These are phyloP conservation scores for Acipenser transmontanus DNA, from an alignment of 2,797 vertebrate genomes.

Conservation along the genomic window DNA sequence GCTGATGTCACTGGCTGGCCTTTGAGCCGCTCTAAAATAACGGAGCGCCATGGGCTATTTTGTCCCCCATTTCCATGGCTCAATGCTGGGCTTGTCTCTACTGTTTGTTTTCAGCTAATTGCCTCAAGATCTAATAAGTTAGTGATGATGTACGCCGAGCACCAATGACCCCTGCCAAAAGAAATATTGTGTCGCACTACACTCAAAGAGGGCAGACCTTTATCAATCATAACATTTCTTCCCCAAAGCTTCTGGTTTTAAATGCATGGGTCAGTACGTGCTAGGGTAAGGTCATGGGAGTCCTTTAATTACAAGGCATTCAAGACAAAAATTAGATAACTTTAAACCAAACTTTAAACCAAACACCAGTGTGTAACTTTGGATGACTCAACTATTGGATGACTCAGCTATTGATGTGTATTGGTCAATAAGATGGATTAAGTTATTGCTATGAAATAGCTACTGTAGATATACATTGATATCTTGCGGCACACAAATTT, in stretches of 20 bases:
- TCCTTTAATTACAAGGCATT: slow-evolving; percentile 62
- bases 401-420: neutral
- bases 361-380: neutral
- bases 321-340: slow-evolving; percentile 40
- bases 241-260: slow-evolving; percentile 59
- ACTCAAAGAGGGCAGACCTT: slow-evolving; percentile 55
- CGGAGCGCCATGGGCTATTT: slow-evolving; percentile 81
- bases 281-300: slow-evolving; percentile 52
- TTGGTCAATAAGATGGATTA: too few species aligned
- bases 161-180: slow-evolving; percentile 82
- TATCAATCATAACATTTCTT: slow-evolving; percentile 60
- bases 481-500: too few species aligned
- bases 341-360: slow-evolving; percentile 15
- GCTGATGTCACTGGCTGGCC: slow-evolving; percentile 62
- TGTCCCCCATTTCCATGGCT: slow-evolving; percentile 62
- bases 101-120: slow-evolving; percentile 98
- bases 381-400: slow-evolving; percentile 5
- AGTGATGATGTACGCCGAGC: slow-evolving; percentile 90
- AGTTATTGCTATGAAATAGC: too few species aligned
- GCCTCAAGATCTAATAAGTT: slow-evolving; percentile 97
- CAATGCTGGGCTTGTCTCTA: slow-evolving; percentile 85
- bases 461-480: too few species aligned
- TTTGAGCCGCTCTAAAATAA: slow-evolving; percentile 84
- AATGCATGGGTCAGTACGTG: slow-evolving; percentile 56
- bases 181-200: slow-evolving; percentile 78